Conservation (phyloP, 2,113 vertebrate genomes). For the Ovibos moschatus region DNA sequence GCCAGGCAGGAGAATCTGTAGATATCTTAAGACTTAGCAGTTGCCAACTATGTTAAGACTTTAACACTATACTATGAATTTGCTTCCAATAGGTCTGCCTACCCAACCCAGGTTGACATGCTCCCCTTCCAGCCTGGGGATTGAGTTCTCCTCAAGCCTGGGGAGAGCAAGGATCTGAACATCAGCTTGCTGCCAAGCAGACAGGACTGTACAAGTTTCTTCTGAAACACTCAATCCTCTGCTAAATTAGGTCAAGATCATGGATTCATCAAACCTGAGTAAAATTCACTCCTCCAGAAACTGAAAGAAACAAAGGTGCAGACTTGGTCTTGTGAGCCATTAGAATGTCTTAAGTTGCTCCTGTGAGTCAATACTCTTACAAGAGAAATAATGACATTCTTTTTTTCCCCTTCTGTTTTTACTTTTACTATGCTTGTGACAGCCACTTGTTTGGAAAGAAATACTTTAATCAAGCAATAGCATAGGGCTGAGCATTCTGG, state of each 20-base stretch:
- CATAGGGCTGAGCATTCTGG: background rate
- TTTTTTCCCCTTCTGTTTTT: background rate
- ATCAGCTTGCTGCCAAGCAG: rapidly evolving
- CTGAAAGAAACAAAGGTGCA: background rate
- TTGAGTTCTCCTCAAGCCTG: background rate
- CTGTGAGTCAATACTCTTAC: background rate
- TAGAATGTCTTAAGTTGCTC: background rate
- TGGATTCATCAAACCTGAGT: background rate
- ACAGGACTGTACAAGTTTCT: background rate
- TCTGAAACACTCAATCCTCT: background rate
- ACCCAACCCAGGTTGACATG: background rate
- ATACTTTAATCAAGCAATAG: background rate
- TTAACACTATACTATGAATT: background rate
- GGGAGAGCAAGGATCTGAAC: background rate
- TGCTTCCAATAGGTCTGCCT: background rate
- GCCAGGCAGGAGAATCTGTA: background rate
- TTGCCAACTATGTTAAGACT: background rate
- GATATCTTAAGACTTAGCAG: background rate
- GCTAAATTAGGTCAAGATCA: background rate
- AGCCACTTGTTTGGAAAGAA: background rate
- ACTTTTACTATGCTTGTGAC: background rate
- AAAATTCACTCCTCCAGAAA: background rate
- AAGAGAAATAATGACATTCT: background rate
- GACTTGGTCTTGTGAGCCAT: background rate
- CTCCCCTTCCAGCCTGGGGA: background rate